These are phyloP conservation scores for Saccostrea glomerata DNA, from an alignment of 1,140 invertebrate species.

Conservation along the genomic window DNA sequence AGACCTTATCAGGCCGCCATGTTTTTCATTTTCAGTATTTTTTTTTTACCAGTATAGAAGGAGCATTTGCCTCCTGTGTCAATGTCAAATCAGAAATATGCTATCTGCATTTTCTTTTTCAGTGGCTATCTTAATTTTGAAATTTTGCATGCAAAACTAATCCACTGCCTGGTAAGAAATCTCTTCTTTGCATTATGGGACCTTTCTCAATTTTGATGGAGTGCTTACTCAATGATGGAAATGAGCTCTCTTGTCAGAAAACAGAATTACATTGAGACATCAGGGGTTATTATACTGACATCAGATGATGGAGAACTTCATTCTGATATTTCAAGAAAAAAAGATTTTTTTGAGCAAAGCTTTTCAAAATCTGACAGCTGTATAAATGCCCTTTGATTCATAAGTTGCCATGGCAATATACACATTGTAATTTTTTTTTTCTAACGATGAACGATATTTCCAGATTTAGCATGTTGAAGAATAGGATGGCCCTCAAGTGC, in stretches of 20 bases:
- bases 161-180: not conserved
- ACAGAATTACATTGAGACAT: not conserved
- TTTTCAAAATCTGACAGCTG: constrained; percentile 32
- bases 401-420: constrained; percentile 25
- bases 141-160: not conserved
- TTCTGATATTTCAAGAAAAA: not conserved
- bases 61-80: not conserved
- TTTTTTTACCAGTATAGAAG: not conserved
- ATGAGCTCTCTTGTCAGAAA: not conserved
- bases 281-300: not conserved
- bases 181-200: not conserved
- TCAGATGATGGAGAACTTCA: constrained; percentile 17
- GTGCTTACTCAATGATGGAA: not conserved
- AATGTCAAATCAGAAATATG: not conserved
- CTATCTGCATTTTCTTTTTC: not conserved
- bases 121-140: not conserved
- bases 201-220: not conserved
- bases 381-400: constrained; percentile 34
- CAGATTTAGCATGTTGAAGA: not conserved
- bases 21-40: not conserved
- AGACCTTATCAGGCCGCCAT: not conserved
- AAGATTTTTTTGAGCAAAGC: not conserved
- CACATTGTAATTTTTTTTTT: not conserved
- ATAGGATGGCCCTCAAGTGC: not conserved
- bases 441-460: not conserved